Conservation (phyloP, 2,113 vertebrate species). For the Elephas maximus region DNA sequence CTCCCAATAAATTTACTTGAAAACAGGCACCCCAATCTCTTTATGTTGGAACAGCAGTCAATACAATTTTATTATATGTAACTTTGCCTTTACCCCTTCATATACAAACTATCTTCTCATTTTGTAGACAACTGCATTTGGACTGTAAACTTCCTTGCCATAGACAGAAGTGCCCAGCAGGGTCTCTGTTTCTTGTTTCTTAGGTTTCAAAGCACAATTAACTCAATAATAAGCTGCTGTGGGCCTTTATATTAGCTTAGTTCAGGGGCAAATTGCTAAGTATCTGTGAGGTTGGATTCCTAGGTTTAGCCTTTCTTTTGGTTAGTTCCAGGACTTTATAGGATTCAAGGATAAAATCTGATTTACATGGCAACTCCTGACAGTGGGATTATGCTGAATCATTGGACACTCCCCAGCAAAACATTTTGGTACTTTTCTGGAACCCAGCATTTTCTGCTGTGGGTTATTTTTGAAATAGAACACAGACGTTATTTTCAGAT, state of each 20-base stretch:
- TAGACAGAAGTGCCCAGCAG: not conserved
- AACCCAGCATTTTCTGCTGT: slow-evolving; percentile 59
- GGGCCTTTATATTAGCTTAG: slow-evolving; percentile 27
- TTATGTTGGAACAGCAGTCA: not conserved
- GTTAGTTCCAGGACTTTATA: slow-evolving; percentile 62
- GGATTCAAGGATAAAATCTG: not conserved
- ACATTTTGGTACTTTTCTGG: slow-evolving; percentile 8
- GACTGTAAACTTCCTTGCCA: slow-evolving; percentile 44
- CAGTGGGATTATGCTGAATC: slow-evolving; percentile 19
- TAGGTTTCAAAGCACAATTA: slow-evolving; percentile 65
- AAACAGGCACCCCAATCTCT: not conserved
- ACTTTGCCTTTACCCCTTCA: not conserved
- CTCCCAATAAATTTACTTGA: slow-evolving; percentile 6
- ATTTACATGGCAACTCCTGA: not conserved
- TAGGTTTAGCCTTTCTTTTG: slow-evolving; percentile 56
- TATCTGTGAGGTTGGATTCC: slow-evolving; percentile 70
- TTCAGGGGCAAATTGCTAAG: slow-evolving; percentile 72
- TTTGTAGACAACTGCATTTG: slow-evolving; percentile 57
- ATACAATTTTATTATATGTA: not conserved
- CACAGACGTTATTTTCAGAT: slow-evolving; percentile 77
- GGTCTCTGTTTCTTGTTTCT: slow-evolving; percentile 42
- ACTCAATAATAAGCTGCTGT: slow-evolving; percentile 54
- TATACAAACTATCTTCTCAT: not conserved
- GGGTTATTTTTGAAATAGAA: slow-evolving; percentile 65
- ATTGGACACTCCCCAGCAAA: not conserved